These are phyloP conservation scores for Magallana ariakensis DNA, from an alignment of 1,140 invertebrate species.

Conservation along the genomic window DNA sequence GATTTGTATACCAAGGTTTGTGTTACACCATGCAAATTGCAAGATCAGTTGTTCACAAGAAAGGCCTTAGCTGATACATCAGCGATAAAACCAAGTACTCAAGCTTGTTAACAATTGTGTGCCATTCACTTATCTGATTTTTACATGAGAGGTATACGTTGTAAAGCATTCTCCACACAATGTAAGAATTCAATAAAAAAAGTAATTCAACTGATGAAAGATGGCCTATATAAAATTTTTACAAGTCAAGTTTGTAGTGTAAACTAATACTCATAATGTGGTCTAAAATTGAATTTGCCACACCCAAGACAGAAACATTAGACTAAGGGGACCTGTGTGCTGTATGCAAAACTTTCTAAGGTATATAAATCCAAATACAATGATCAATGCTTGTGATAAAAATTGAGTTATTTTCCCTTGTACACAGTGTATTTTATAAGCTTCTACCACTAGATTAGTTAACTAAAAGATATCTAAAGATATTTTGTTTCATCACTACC, in stretches of 20 bases:
- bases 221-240: not conserved
- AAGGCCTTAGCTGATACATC: not conserved
- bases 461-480: too few species aligned
- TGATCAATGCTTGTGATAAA: not conserved
- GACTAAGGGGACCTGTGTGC: too few species aligned
- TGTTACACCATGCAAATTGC: not conserved
- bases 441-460: too few species aligned
- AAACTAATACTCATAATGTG: too few species aligned
- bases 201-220: not conserved
- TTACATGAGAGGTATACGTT: not conserved
- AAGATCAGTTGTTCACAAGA: not conserved
- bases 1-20: not conserved
- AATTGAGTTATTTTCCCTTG: too few species aligned
- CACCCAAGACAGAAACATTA: too few species aligned
- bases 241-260: too few species aligned
- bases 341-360: too few species aligned
- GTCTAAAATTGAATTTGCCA: too few species aligned
- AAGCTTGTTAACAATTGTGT: not conserved
- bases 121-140: not conserved
- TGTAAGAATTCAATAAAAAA: constrained; percentile 1
- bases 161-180: constrained; percentile 1
- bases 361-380: not conserved
- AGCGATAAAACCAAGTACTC: not conserved
- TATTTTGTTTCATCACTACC: too few species aligned
- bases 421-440: too few species aligned